Evolutionary conservation across 1,140 invertebrate species (phyloP).

Genomic region (Eufriesea mexicana): DNA sequence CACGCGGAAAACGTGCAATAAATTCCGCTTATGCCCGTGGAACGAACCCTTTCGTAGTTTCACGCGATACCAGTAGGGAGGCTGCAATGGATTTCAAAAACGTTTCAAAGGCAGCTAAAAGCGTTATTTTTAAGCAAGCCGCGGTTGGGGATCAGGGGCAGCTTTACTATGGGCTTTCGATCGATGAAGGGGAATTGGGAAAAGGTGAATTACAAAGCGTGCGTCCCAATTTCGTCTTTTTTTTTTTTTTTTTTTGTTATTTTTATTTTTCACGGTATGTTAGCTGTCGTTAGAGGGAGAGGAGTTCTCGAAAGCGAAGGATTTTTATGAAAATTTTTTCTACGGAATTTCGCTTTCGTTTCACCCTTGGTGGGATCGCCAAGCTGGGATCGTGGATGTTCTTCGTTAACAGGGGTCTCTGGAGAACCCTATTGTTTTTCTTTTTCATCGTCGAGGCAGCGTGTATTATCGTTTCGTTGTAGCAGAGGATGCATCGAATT

Average conservation of each 20-base stretch:
- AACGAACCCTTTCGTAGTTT: neutral
- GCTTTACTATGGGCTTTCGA: neutral
- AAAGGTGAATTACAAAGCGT: conserved; percentile 13
- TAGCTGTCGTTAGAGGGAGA: neutral
- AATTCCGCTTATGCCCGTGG: neutral
- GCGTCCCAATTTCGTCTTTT: conserved; percentile 3
- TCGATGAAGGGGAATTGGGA: conserved; percentile 18
- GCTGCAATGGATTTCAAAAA: neutral
- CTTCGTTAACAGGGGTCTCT: no score
- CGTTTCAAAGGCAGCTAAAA: conserved; percentile 12
- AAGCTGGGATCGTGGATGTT: no score
- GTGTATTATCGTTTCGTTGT: no score
- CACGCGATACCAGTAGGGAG: neutral
- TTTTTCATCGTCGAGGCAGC: no score
- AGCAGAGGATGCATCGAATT: no score
- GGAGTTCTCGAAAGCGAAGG: neutral
- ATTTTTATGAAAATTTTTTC: neutral
- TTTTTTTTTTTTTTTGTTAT: neutral
- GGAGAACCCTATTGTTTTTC: no score
- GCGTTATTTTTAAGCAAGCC: conserved; percentile 8
- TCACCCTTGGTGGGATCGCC: no score
- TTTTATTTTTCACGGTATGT: conserved; percentile 1
- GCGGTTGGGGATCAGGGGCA: neutral
- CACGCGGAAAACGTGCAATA: no score
- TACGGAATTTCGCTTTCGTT: no score